These are phyloP conservation scores for Barbus barbus DNA, from an alignment of 2,113 vertebrate genomes.

Conservation along the genomic window DNA sequence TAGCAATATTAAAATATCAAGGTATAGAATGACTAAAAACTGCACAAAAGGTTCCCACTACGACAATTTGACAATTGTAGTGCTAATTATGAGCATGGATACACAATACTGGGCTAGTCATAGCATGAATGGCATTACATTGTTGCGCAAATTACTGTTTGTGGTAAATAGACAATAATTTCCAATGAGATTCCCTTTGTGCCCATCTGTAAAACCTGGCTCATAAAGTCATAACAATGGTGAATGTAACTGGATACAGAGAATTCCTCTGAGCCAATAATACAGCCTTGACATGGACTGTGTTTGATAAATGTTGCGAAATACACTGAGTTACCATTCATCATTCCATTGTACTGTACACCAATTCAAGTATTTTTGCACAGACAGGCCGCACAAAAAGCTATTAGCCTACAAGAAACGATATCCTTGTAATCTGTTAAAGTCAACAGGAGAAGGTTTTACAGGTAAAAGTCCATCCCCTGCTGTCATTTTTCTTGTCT, in stretches of 20 bases:
- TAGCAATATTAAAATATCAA: background rate
- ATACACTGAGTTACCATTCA: conserved; percentile 6
- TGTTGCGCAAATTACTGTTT: conserved; percentile 54
- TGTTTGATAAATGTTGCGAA: conserved; percentile 40
- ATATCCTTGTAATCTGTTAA: background rate
- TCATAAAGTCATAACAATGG: conserved; percentile 58
- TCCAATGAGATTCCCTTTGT: conserved; percentile 36
- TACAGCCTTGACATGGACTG: conserved; percentile 49
- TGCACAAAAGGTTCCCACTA: conserved; percentile 10
- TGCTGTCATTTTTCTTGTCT: background rate
- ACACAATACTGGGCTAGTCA: conserved; percentile 44
- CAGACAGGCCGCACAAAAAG: background rate
- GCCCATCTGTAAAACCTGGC: conserved; percentile 50
- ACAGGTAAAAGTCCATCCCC: background rate
- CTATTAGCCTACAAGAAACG: background rate
- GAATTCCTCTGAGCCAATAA: conserved; percentile 57
- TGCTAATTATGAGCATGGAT: conserved; percentile 37
- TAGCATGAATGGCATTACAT: conserved; percentile 45
- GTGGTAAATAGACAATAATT: conserved; percentile 38
- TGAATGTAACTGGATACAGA: conserved; percentile 57
- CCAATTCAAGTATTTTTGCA: background rate
- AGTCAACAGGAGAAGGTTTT: background rate
- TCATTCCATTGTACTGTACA: background rate
- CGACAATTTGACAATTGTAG: conserved; percentile 1
- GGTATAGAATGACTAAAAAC: background rate